Evolutionary conservation across 2,113 vertebrate genomes (phyloP), one percentile per base, ranked within the genome.

Genomic region (Peromyscus californicus): DNA sequence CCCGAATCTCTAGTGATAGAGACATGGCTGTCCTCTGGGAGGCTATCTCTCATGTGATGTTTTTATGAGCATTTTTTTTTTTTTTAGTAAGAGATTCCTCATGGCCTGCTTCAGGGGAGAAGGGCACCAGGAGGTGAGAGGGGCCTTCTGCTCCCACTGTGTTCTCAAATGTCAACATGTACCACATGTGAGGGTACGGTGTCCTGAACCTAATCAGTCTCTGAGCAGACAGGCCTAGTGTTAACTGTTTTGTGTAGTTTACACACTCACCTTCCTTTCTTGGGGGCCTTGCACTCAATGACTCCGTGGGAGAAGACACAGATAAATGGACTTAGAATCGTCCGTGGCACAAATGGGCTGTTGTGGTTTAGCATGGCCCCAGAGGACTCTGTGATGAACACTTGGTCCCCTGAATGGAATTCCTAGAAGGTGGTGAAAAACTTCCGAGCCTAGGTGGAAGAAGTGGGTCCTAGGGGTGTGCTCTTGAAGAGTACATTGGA

Each of bases 321-420:
- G 6, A 45, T 7, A 21, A 51, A 3, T 0, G 19, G 3, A 15
- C 13, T 78, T 29, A 26, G 2, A 13, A 1, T 42, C 6, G 0
- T 54, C 17, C 26, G 12, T 11, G 42, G 61, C 78, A 89, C 74
- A 29, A 9, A 59, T 54, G 48, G 29, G n/a, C 29, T 76, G 3
- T 59, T 26, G 29, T 65, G n/a, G 36, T 74, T 75, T 75, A 9
- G 13, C n/a, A 19, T 10, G 8, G 61, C 83, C 61, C 70, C 36
- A 39, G 51, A 59, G 5, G n/a, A 63, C 29, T 63, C 13, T 76
- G n/a, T 75, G 87, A 13, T 61, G 54, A 45, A 22, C 9, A 5
- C 54, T 45, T 42, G 21, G 72, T 74, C 24, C 36, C 36, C 51
- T 31, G 26, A 24, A 24, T 36, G 7, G 54, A 26, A 36, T 63